Conservation (phyloP, 2,113 vertebrate species). For the Verasper variegatus region DNA sequence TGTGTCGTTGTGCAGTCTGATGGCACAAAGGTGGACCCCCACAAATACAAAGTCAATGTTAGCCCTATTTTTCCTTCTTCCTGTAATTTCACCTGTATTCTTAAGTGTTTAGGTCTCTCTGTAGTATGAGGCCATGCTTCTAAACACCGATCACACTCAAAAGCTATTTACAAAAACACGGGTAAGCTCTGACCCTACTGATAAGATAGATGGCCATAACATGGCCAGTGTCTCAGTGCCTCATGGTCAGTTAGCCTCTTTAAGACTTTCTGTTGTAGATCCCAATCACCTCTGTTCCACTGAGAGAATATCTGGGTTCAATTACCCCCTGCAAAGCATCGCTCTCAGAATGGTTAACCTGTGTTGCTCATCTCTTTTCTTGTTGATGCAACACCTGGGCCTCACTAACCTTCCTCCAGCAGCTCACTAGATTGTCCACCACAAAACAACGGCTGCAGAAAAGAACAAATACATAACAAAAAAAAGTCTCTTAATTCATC, state of each 20-base stretch:
- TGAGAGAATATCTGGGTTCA: background rate
- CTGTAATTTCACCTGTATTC: background rate
- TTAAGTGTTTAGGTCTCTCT: background rate
- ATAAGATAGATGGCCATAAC: background rate
- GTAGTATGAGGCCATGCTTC: background rate
- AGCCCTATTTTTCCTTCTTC: background rate
- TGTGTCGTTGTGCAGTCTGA: too few species aligned
- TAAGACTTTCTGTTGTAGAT: background rate
- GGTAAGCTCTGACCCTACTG: background rate
- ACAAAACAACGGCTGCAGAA: background rate
- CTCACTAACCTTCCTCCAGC: background rate
- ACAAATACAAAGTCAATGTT: background rate
- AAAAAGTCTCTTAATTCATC: constrained; percentile 15
- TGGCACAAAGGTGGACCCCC: too few species aligned
- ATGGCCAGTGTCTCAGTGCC: background rate
- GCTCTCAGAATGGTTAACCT: background rate
- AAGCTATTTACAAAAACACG: background rate
- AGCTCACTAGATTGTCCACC: background rate
- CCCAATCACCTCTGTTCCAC: background rate
- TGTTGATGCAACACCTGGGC: background rate
- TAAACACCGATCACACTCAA: background rate
- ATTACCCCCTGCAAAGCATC: background rate
- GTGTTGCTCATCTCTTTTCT: background rate
- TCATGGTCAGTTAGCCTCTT: background rate
- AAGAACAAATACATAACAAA: background rate